phyloP scores from a whole-genome alignment of 1,140 invertebrate genomes.

The Drosophila bocki region DNA sequence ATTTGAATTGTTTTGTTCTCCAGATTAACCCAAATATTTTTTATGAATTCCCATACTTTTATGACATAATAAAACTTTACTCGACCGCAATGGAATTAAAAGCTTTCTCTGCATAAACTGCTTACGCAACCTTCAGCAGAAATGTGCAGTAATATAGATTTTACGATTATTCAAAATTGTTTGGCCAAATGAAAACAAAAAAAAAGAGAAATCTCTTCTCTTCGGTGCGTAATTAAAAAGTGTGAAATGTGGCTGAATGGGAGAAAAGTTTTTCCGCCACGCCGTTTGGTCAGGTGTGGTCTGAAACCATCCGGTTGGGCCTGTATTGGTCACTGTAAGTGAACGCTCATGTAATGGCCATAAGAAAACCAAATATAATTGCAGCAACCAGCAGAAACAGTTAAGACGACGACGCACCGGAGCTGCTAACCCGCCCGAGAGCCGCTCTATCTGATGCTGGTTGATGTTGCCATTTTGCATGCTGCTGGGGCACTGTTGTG shows the following conservation, averaged over 20 bases:
- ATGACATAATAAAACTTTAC: slow-evolving; percentile 10
- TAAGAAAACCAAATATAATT: slow-evolving; percentile 50
- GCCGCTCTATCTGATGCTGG: slow-evolving; percentile 14
- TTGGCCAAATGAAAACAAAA: slow-evolving; percentile 32
- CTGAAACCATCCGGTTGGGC: slow-evolving; percentile 20
- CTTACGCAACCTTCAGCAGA: slow-evolving; percentile 34
- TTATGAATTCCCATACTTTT: slow-evolving; percentile 2
- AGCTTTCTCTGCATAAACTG: slow-evolving; percentile 23
- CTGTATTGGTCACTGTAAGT: slow-evolving; percentile 7
- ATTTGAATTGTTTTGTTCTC: background rate
- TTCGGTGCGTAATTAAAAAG: slow-evolving; percentile 42
- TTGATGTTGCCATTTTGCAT: slow-evolving; percentile 49
- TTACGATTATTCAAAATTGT: slow-evolving; percentile 51
- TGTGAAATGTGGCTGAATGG: slow-evolving; percentile 38
- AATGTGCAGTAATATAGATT: slow-evolving; percentile 44
- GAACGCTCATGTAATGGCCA: slow-evolving; percentile 40
- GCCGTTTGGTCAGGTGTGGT: slow-evolving; percentile 27
- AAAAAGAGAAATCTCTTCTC: slow-evolving; percentile 49
- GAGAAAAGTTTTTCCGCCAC: slow-evolving; percentile 18
- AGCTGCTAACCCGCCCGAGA: slow-evolving; percentile 14
- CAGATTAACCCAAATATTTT: background rate
- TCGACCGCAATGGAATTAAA: background rate
- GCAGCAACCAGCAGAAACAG: slow-evolving; percentile 30
- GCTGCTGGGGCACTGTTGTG: slow-evolving; percentile 22
- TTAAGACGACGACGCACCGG: slow-evolving; percentile 36